phyloP scores from a whole-genome alignment of 2,888 invertebrate genomes.

The Diplolepis rosae region DNA sequence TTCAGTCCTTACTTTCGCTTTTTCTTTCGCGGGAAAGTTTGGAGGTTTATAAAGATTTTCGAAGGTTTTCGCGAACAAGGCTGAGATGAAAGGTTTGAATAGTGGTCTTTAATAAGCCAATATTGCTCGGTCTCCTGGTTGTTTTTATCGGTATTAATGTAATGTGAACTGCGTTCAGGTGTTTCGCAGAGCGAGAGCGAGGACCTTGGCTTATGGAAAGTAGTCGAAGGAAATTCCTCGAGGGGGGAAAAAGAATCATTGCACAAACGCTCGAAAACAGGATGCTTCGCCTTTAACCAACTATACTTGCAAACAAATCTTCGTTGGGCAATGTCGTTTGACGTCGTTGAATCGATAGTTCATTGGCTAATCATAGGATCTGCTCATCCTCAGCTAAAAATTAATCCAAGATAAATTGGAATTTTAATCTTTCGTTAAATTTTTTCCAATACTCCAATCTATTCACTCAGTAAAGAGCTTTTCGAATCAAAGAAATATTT shows the following conservation, averaged over 20 bases:
- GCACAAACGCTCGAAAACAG: conserved; percentile 60
- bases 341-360: conserved; percentile 27
- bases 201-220: conserved; percentile 62
- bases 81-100: neutral
- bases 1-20: neutral
- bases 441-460: neutral
- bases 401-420: conserved; percentile 2
- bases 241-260: conserved; percentile 50
- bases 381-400: conserved; percentile 5
- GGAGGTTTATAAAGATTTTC: neutral
- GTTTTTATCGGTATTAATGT: conserved; percentile 37
- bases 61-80: neutral
- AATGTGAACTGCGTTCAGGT: conserved; percentile 35
- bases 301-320: conserved; percentile 48
- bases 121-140: neutral
- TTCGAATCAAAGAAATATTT: no score
- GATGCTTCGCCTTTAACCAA: conserved; percentile 57
- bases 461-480: no score
- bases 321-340: conserved; percentile 50
- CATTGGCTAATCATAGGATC: conserved; percentile 6
- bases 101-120: neutral
- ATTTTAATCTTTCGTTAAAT: neutral
- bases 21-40: neutral
- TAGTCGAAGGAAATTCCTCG: conserved; percentile 55
- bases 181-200: conserved; percentile 42